Evolutionary conservation across 1,140 invertebrate genomes (phyloP), one percentile per base, ranked within the genome.

Genomic region (Thrips palmi): DNA sequence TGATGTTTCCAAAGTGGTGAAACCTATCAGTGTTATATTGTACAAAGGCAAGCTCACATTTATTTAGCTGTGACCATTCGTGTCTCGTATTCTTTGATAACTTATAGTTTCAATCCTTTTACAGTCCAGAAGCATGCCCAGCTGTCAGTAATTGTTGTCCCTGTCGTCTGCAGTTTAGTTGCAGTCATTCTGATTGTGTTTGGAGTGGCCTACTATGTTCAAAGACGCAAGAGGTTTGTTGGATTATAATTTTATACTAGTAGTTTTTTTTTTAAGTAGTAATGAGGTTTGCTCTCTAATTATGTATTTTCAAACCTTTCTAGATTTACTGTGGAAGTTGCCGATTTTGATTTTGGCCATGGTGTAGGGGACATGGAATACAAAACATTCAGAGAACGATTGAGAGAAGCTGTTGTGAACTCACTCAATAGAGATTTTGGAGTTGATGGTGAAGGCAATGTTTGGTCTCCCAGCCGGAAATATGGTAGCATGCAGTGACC

Each of bases 291-390:
- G 33, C n/a, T n/a, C n/a, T n/a, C n/a, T n/a, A n/a, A n/a, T n/a
- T n/a, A n/a, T n/a, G n/a, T n/a, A n/a, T n/a, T n/a, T n/a, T n/a
- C n/a, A n/a, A n/a, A 40, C 48, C 44, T 51, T 50, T 55, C 30
- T 51, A 77, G 80, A 45, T 79, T 77, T 47, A 74, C 66, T 2
- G 65, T 87, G 12, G 83, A 88, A 63, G 81, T 85, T 2, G 83
- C 82, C 0, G 77, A 87, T 52, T 87, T 88, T 49, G 80, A 88
- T 56, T 88, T 87, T 53, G 77, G 80, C 1, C 71, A 81, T 45
- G 60, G 55, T 18, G 69, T 69, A 53, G 64, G 70, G 7, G 77
- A 85, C 41, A 64, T 82, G 54, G 81, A 84, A 44, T 85, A 85
- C 49, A 85, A 84, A 60, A 82, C 80, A 17, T 86, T 88, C 50